Evolutionary conservation across 92 coral and sea anemone species (phyloP).

Genomic region (Actinostola sp.): DNA sequence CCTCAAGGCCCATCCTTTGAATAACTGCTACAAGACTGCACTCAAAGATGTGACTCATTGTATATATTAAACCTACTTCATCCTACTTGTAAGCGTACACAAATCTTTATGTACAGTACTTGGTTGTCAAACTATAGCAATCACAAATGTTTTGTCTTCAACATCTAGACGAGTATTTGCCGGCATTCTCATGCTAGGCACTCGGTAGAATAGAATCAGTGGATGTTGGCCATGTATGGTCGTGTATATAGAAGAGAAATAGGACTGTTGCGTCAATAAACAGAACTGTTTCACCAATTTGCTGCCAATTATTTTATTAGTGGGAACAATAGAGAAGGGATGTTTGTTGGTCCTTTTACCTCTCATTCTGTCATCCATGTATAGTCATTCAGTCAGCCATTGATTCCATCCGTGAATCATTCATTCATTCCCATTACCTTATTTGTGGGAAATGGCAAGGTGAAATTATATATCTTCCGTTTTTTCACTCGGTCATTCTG

Average conservation of each 20-base stretch:
- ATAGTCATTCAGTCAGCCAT: no score
- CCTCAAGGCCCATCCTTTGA: no score
- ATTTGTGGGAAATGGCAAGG: no score
- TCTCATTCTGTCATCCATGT: no score
- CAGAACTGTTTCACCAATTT: conserved; percentile 27
- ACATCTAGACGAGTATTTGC: conserved; percentile 5
- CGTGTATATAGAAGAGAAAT: conserved; percentile 27
- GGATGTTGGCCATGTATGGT: neutral
- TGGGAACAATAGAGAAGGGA: no score
- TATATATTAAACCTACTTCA: neutral
- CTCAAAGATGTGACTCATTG: neutral
- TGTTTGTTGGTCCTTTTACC: no score
- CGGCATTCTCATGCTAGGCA: neutral
- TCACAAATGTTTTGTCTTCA: conserved; percentile 1
- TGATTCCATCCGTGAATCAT: no score
- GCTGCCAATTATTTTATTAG: no score
- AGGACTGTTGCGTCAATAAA: conserved; percentile 24
- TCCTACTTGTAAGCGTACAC: neutral
- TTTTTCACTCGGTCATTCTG: no score
- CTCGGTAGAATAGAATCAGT: neutral
- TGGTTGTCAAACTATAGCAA: conserved; percentile 18
- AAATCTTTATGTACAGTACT: neutral
- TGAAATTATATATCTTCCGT: no score
- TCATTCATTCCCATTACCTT: no score
- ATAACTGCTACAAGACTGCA: no score